phyloP scores from a whole-genome alignment of 2,797 vertebrate species.

The Lycodopsis pacificus region DNA sequence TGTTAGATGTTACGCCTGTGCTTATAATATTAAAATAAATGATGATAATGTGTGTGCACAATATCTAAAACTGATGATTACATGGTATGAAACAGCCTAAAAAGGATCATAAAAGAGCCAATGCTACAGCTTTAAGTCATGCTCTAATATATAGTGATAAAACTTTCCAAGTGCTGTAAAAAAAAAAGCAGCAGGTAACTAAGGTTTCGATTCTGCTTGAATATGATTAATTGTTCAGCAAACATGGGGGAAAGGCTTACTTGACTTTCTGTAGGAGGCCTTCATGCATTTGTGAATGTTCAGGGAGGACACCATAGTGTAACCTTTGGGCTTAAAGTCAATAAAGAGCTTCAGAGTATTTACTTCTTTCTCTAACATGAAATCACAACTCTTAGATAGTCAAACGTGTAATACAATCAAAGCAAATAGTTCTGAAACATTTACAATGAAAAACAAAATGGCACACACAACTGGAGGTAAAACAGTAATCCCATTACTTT shows the following conservation, averaged over 20 bases:
- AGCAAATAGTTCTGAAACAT: not conserved
- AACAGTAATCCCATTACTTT: not conserved
- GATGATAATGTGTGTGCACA: not conserved
- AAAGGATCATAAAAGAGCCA: not conserved
- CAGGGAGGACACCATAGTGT: not conserved
- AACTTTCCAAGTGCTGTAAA: not conserved
- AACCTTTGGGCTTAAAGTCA: slow-evolving; percentile 17
- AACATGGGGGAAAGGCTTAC: slow-evolving; percentile 52
- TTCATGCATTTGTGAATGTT: slow-evolving; percentile 4
- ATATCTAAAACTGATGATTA: not conserved
- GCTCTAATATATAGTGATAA: slow-evolving; percentile 19
- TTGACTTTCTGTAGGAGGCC: slow-evolving; percentile 12
- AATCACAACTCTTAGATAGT: not conserved
- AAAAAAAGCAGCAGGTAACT: slow-evolving; percentile 22
- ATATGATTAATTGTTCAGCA: slow-evolving; percentile 39
- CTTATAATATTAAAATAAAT: not conserved
- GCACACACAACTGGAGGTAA: not conserved
- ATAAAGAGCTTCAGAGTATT: not conserved
- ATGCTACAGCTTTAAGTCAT: not conserved
- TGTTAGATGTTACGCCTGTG: not conserved
- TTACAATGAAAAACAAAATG: not conserved
- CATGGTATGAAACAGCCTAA: not conserved
- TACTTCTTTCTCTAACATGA: not conserved
- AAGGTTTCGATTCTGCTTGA: slow-evolving; percentile 38
- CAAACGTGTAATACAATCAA: not conserved